Conservation (phyloP, 1,140 invertebrate genomes). For the Saccostrea cuccullata region DNA sequence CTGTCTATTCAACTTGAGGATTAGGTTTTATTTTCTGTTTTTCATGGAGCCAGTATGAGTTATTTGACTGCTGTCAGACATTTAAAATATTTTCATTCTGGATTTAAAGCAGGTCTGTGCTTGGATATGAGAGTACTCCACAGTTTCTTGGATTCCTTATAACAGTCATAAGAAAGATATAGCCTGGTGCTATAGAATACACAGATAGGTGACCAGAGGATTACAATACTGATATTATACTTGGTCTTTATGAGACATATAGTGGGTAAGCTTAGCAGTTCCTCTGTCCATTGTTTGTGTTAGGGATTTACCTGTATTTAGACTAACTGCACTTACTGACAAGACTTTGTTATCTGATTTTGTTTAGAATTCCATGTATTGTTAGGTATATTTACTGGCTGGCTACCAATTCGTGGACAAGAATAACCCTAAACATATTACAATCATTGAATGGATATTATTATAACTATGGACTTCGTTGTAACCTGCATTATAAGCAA, state of each 20-base stretch:
- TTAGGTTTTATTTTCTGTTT: slow-evolving; percentile 36
- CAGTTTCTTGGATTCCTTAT: neutral
- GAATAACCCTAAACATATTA: too few species aligned
- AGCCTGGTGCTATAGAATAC: neutral
- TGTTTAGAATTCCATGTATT: neutral
- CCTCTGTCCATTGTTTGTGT: neutral
- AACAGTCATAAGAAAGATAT: neutral
- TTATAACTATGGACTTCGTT: too few species aligned
- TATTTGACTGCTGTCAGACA: slow-evolving; percentile 34
- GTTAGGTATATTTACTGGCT: neutral
- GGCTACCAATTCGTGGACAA: too few species aligned
- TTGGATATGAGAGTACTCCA: slow-evolving; percentile 16
- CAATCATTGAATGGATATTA: too few species aligned
- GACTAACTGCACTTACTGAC: neutral
- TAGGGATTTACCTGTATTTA: neutral
- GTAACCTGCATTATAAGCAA: too few species aligned
- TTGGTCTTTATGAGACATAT: neutral
- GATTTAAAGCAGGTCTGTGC: slow-evolving; percentile 11
- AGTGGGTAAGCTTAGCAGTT: neutral
- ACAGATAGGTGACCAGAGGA: neutral
- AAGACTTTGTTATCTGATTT: slow-evolving; percentile 4
- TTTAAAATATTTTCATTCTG: slow-evolving; percentile 38
- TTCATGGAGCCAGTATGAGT: slow-evolving; percentile 2
- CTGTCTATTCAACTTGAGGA: neutral
- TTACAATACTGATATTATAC: neutral